A percentile compares a stretch with the other conserved stretches of the same genome.
Conservation (phyloP, 2,888 invertebrate genomes). For the Eupeodes luniger region DNA sequence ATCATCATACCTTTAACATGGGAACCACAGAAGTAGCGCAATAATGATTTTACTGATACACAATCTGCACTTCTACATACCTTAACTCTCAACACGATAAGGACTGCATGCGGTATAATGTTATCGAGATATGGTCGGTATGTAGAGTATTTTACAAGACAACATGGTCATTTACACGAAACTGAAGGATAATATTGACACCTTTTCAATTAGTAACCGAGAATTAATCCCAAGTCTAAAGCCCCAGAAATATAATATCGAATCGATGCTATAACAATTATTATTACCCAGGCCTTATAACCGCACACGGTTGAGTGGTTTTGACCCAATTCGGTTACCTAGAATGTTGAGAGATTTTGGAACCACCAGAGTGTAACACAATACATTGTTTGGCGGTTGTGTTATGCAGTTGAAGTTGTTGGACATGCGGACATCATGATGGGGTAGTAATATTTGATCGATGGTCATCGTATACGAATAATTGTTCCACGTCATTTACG, state of each 20-base stretch:
- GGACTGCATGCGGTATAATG: conserved; percentile 42
- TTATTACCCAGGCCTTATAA: conserved; percentile 22
- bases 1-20: background rate
- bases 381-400: background rate
- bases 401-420: background rate
- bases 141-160: conserved; percentile 45
- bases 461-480: background rate
- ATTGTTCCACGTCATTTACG: too few relatives aligned
- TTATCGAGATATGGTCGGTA: conserved; percentile 29
- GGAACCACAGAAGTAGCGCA: conserved; percentile 12
- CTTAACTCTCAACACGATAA: background rate
- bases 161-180: conserved; percentile 65
- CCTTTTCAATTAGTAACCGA: conserved; percentile 66
- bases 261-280: background rate
- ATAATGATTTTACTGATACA: conserved; percentile 32
- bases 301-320: conserved; percentile 38
- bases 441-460: background rate
- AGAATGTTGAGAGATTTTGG: background rate
- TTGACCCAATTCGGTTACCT: conserved; percentile 1
- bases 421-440: background rate
- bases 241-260: background rate
- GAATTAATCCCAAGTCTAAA: conserved; percentile 9
- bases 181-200: conserved; percentile 53
- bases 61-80: too few relatives aligned
- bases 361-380: background rate